Evolutionary conservation across 2,888 invertebrate genomes (phyloP).

Genomic region (Tetragonisca angustula): DNA sequence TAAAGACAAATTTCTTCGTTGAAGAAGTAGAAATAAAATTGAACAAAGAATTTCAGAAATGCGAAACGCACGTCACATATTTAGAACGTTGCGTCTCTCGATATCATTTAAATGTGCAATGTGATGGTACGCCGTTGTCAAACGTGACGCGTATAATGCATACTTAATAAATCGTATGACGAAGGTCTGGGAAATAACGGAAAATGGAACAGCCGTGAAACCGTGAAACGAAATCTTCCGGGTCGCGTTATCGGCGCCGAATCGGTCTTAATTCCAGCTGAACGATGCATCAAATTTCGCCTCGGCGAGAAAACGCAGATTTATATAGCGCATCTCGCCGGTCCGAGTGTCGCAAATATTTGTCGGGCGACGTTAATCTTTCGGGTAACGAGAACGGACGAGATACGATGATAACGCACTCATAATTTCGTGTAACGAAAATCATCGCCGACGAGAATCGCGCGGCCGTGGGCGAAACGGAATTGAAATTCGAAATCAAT

Average conservation of each 20-base stretch:
- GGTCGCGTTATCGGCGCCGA: neutral
- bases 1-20: too few relatives aligned
- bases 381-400: neutral
- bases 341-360: neutral
- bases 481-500: constrained; percentile 23
- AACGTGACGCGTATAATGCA: neutral
- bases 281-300: constrained; percentile 7
- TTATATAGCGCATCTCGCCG: neutral
- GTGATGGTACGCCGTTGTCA: neutral
- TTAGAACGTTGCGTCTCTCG: too few relatives aligned
- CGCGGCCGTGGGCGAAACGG: neutral
- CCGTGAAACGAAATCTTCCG: constrained; percentile 27
- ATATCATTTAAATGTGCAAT: neutral
- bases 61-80: too few relatives aligned
- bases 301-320: neutral
- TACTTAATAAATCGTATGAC: constrained; percentile 26
- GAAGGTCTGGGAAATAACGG: constrained; percentile 33
- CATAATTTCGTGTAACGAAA: constrained; percentile 12
- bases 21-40: too few relatives aligned
- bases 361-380: constrained; percentile 7
- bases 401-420: neutral
- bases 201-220: constrained; percentile 30
- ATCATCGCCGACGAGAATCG: neutral
- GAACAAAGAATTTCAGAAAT: too few relatives aligned
- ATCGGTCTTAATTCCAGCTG: constrained; percentile 22